Evolutionary conservation across 2,888 invertebrate species (phyloP).

Genomic region (Nomada lathburiana): DNA sequence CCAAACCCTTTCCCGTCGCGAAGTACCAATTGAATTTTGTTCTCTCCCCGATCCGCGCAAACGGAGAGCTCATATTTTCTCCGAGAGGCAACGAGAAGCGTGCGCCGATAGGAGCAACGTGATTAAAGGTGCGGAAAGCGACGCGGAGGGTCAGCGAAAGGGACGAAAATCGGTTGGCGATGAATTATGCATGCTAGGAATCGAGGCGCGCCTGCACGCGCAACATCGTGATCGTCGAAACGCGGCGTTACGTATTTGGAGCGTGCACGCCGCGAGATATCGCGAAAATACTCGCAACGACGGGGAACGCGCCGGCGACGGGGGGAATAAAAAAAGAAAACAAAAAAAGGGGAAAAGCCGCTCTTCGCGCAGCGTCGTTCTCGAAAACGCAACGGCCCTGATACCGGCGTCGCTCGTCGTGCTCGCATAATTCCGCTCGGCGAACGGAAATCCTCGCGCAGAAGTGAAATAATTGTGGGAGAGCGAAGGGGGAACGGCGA

Average conservation of each 20-base stretch:
- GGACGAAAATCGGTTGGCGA: slow-evolving; percentile 66
- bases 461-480: slow-evolving; percentile 2
- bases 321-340: neutral
- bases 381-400: neutral
- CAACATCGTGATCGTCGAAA: slow-evolving; percentile 73
- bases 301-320: neutral
- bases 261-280: slow-evolving; percentile 60
- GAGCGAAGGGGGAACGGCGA: neutral
- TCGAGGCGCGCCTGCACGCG: slow-evolving; percentile 65
- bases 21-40: neutral
- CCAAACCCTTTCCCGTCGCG: neutral
- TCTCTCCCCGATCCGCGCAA: too few species aligned
- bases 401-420: neutral
- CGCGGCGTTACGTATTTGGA: slow-evolving; percentile 71
- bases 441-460: neutral
- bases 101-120: too few species aligned
- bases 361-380: neutral
- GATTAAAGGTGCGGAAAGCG: too few species aligned
- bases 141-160: slow-evolving; percentile 31
- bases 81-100: neutral
- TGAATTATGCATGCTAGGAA: slow-evolving; percentile 74
- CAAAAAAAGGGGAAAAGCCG: neutral
- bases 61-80: too few species aligned
- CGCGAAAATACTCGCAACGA: slow-evolving; percentile 52
- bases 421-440: neutral